Evolutionary conservation across 2,888 invertebrate genomes (phyloP), one percentile per base, ranked within the genome.

Genomic region (Gryllus longicercus): DNA sequence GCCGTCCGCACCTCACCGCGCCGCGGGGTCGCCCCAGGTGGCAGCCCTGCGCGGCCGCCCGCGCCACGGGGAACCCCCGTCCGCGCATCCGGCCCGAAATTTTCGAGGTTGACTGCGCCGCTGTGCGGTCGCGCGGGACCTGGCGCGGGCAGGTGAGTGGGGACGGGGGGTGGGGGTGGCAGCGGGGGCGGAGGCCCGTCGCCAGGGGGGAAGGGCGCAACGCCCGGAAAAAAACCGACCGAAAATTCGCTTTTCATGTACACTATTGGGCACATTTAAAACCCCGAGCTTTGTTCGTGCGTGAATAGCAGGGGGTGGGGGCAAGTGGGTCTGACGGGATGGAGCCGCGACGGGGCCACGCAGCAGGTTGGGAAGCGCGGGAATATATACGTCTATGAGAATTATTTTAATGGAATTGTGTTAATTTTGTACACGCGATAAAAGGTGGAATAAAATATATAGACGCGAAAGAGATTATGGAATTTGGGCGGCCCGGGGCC

Each of bases 191-290:
- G 63, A 63, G 63, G n/a, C 4, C 63, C 14, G 51, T 51, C 12
- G n/a, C 63, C 3, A 8, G 8, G n/a, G 63, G n/a, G 63, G 1
- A 1, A 63, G n/a, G 63, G 16, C 63, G 63, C n/a, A n/a, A n/a
- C 63, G n/a, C n/a, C 8, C 16, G 14, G 14, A 1, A 63, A 63
- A 63, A 18, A 63, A 63, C 14, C 63, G 63, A 63, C 14, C n/a
- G 63, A 63, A 63, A 63, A 63, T 63, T 63, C 63, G 63, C 16
- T 63, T 63, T 63, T 63, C 63, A 63, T 63, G 63, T 63, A 63
- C 63, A 63, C 63, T 63, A 63, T 63, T 63, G 63, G 63, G 63
- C n/a, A n/a, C n/a, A 63, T 63, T 63, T 63, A 63, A 63, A 63
- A 18, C 63, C 63, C 14, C 63, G n/a, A 18, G 63, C n/a, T 14